phyloP scores from a whole-genome alignment of 1,140 invertebrate species.

The Heliconius nattereri region DNA sequence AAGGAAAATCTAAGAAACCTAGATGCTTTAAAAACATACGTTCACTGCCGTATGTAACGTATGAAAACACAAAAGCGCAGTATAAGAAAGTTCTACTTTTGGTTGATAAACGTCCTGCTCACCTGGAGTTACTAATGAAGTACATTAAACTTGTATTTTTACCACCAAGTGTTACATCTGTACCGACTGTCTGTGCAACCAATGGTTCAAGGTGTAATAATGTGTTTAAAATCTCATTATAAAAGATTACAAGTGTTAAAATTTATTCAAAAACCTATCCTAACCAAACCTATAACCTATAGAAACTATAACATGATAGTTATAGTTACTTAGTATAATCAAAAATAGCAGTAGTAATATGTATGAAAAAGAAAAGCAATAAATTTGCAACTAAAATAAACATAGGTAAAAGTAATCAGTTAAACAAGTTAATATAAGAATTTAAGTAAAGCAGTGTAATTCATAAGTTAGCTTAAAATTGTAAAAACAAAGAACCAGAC shows the following conservation, averaged over 20 bases:
- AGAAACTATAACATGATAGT: no score
- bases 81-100: conserved; percentile 42
- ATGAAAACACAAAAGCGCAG: conserved; percentile 39
- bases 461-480: no score
- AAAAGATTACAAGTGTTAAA: conserved; percentile 50
- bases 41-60: conserved; percentile 35
- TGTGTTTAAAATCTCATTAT: conserved; percentile 50
- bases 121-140: conserved; percentile 39
- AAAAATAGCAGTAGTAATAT: no score
- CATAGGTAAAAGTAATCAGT: no score
- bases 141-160: conserved; percentile 44
- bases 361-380: no score
- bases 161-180: conserved; percentile 38
- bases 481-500: no score
- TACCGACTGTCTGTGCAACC: conserved; percentile 23
- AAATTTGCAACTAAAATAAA: no score
- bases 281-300: no score
- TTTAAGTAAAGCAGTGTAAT: no score
- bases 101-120: conserved; percentile 41
- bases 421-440: no score
- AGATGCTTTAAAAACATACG: conserved; percentile 39
- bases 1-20: conserved; percentile 35
- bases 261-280: conserved; percentile 30
- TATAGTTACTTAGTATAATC: no score
- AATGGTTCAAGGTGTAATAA: conserved; percentile 48